phyloP scores from a whole-genome alignment of 1,140 invertebrate species.

The Habropoda laboriosa region DNA sequence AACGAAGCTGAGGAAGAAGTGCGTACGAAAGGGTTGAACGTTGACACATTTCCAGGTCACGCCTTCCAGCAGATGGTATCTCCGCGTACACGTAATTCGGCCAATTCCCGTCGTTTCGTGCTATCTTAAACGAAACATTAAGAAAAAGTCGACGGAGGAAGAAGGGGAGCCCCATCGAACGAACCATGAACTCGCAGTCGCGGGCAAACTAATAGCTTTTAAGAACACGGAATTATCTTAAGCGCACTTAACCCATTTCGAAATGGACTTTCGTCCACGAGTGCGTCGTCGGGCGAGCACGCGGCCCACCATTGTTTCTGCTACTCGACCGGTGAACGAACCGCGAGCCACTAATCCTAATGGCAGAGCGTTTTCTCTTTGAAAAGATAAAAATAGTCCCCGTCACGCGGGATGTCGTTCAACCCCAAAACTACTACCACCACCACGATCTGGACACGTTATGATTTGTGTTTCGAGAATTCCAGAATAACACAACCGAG shows the following conservation, averaged over 20 bases:
- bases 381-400: slow-evolving; percentile 52
- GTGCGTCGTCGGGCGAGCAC: slow-evolving; percentile 33
- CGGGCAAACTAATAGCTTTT: slow-evolving; percentile 71
- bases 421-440: background rate
- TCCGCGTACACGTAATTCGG: background rate
- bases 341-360: slow-evolving; percentile 69
- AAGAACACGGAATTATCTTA: slow-evolving; percentile 70
- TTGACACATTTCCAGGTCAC: background rate
- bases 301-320: slow-evolving; percentile 67
- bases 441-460: background rate
- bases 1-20: too few relatives aligned
- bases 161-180: slow-evolving; percentile 11
- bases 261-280: slow-evolving; percentile 70
- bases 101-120: background rate
- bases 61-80: slow-evolving; percentile 2
- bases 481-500: background rate
- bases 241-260: slow-evolving; percentile 73
- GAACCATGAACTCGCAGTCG: slow-evolving; percentile 26
- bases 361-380: slow-evolving; percentile 44
- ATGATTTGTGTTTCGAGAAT: background rate
- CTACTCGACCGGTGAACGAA: slow-evolving; percentile 69
- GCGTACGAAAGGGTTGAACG: background rate
- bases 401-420: slow-evolving; percentile 26
- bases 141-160: background rate
- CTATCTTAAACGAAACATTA: slow-evolving; percentile 17